Evolutionary conservation across 2,113 vertebrate species (phyloP).

Genomic region (Coptodon rendalli): DNA sequence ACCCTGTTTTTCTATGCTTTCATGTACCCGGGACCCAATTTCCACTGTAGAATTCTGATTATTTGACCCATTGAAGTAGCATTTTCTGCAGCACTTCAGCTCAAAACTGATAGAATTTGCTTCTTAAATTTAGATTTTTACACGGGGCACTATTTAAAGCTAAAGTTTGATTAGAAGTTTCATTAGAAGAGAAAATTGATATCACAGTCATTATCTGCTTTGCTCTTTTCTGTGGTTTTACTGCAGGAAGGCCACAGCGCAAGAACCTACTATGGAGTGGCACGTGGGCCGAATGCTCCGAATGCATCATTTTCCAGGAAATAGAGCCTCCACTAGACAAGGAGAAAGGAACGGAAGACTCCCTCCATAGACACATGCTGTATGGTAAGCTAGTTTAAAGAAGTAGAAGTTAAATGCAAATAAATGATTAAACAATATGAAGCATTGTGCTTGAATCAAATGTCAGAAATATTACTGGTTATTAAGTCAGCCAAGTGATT

Average conservation of each 20-base stretch:
- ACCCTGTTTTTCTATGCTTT: neutral
- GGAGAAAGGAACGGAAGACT: neutral
- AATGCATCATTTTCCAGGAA: conserved; percentile 56
- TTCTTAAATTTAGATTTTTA: neutral
- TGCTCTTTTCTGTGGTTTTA: neutral
- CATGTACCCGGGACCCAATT: neutral
- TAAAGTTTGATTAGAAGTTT: neutral
- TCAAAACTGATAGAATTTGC: neutral
- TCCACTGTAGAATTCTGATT: neutral
- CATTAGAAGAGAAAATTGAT: accelerated
- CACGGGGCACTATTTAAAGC: accelerated
- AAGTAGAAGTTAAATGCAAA: neutral
- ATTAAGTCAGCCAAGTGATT: accelerated
- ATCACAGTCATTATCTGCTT: neutral
- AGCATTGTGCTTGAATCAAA: neutral
- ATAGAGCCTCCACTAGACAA: neutral
- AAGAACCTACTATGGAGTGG: conserved; percentile 37
- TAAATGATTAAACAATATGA: neutral
- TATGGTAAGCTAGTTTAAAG: conserved; percentile 26
- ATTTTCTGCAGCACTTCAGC: neutral
- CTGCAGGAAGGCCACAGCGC: conserved; percentile 5
- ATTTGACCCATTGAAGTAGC: neutral
- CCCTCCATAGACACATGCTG: conserved; percentile 42
- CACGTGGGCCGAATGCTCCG: conserved; percentile 12
- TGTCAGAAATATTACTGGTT: neutral